Base-by-base conservation (phyloP, 2,113 vertebrate species). In the Leucopternis melanops region DNA sequence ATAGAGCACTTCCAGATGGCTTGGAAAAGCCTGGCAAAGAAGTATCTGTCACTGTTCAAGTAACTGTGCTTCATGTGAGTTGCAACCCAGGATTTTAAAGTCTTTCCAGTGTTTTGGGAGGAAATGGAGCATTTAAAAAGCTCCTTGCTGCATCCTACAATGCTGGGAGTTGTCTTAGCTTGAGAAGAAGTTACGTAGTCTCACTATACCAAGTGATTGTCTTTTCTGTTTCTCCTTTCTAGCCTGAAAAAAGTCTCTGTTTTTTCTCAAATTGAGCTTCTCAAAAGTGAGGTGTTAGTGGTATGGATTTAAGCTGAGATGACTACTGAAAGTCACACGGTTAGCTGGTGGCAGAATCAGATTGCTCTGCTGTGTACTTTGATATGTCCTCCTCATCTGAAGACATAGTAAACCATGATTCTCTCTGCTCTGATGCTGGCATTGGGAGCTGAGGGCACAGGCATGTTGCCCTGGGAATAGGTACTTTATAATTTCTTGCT, bases 1-100 rank as follows among this genome's bases (percentile, higher is more conserved):
- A 34, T 2, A 86, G 89, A 95, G 89, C 38, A 12, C 77, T 93
- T 96, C 97, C 95, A 96, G 94, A 91, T 89, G 82, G 55, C 74
- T 59, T 83, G 13, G 74, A 72, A 90, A 86, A 88, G 45, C 70
- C 50, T 67, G 65, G 55, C 10, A 11, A 45, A 79, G 66, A 59
- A 12, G 5, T 78, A 13, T 83, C 27, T 79, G 59, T 93, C 67
- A 16, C 44, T 81, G 20, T 90, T 96, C 49, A 74, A 92, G 36
- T 49, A 62, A 57, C 10, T 45, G 58, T 80, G 29, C 26, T 88
- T 93, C 66, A 16, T 81, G 47, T 69, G 45, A 95, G 44, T 31
- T 81, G 49, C 52, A 71, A 78, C 47, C 55, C 57, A 78, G 70
- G 50, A 45, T 74, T 88, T 87, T 57, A 14, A 67, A 71, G 47